Base-by-base conservation (phyloP, 2,888 invertebrate genomes). In the Andrena camellia region DNA sequence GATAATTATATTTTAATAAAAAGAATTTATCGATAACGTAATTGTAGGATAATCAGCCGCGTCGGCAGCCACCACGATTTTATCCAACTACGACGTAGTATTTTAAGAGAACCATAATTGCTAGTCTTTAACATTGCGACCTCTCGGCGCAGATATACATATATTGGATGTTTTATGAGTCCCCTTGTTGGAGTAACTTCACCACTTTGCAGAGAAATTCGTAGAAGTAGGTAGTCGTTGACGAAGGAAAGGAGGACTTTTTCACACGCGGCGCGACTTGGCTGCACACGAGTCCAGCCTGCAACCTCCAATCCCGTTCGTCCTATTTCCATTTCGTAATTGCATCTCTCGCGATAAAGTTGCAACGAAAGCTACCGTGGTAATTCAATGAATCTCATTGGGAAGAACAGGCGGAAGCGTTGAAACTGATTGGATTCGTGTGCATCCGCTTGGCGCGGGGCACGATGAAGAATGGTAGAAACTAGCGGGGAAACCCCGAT, bases 1-100 rank as follows among this genome's bases (percentile, higher is more conserved):
- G 83, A 90, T 84, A 90, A 88, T 85, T 90, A 90, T 91, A 91
- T 91, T 91, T 91, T 91, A 91, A 86, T 89, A 90, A 89, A 89
- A 73, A 85, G 79, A 87, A 88, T 89, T 90, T 91, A 91, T 90
- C 87, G 84, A 87, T 86, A 87, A 86, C 52, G 50, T 78, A 78
- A 68, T 68, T 71, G 57, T 84, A 86, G 75, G 70, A 76, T 72
- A 81, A 70, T 66, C 69, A 63, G n/a, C 31, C 73, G 76, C 59
- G 63, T 23, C 42, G 33, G 60, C 73, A 85, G 75, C 50, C 50
- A 72, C 52, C 72, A 81, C 87, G 81, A 74, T 89, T 88, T 89
- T 78, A 91, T 79, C 88, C 90, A 90, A 88, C 88, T 84, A 88
- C 77, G 50, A 70, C 71, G 85, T 91, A 91, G 86, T 80, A 35